A percentile compares a stretch with the other conserved stretches of the same genome.
These are phyloP conservation scores for Glaucidium brasilianum DNA, from an alignment of 2,113 vertebrate species.

Conservation along the genomic window DNA sequence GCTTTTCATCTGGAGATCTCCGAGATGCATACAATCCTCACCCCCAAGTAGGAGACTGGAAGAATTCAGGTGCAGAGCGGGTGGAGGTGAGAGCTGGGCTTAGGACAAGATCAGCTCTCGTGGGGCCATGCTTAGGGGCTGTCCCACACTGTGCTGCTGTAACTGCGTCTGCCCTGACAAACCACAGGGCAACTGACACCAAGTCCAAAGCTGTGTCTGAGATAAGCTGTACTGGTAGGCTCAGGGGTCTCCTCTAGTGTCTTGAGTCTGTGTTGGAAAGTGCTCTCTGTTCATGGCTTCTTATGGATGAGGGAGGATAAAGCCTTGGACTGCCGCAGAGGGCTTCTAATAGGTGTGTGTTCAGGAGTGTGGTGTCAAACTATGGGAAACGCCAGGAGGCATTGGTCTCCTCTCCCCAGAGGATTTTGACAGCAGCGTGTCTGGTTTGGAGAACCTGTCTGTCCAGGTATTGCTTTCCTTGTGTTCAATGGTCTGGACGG, in stretches of 20 bases:
- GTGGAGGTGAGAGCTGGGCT: background rate
- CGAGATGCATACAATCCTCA: background rate
- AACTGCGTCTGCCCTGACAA: background rate
- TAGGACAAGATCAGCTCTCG: accelerated
- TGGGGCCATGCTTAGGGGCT: background rate
- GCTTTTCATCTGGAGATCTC: background rate
- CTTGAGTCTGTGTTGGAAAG: background rate
- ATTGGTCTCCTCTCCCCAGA: background rate
- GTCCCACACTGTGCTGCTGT: background rate
- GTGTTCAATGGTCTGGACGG: background rate
- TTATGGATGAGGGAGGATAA: background rate
- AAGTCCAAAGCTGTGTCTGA: background rate
- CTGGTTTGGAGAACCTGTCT: constrained; percentile 21
- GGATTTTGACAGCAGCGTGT: background rate
- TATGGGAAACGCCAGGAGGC: background rate
- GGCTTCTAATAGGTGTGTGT: background rate
- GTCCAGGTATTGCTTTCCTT: background rate
- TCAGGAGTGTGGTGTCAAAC: background rate
- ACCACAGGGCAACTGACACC: accelerated
- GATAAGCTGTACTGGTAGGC: background rate
- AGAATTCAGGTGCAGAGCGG: background rate
- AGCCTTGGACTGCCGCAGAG: background rate
- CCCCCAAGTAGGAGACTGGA: background rate
- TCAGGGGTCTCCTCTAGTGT: background rate
- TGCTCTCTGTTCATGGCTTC: background rate